Evolutionary conservation across 53 echinoderm and acorn worm genomes (phyloP), one percentile per base, ranked within the genome.

Genomic region (Stichopus horrens): DNA sequence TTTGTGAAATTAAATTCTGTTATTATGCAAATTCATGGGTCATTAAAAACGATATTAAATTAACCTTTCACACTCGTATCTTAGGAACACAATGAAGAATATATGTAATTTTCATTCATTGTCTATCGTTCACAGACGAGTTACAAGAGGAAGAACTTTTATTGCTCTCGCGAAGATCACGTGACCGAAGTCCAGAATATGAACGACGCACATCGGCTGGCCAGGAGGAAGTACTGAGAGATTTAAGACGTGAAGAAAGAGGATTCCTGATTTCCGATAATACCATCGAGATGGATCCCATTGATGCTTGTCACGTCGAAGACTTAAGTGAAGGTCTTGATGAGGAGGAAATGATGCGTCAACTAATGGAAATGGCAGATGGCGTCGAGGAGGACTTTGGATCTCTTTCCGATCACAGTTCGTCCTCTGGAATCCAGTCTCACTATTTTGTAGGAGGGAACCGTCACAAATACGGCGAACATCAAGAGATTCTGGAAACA

Each of bases 321-420:
- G 87, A 87, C 74, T 75, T 87, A 8, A 87, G 87, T 23, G 85
- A 68, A 55, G 88, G 92, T 76, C 55, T 94, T 7, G 93, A 97
- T 76, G 98, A 97, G 14, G 91, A 91, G 9, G 98, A 97, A 83
- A 97, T 97, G 95, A 92, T 94, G 94, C 86, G 94, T 57, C 95
- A 96, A 88, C 90, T 97, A 9, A 73, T 97, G 67, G 95, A 91
- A 63, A 97, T 97, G 96, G 93, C 98, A 4, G 92, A 88, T 5
- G 85, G 81, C 6, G 54, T 75, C 8, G 87, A 87, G n/a, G 87
- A 75, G n/a, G 87, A 87, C 10, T 74, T 74, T 19, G 75, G 74
- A 51, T 57, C 87, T 19, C 73, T 87, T 16, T 58, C 87, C 21
- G 87, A 87, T 55, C 74, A 75, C 75, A 58, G 74, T n/a, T 87